phyloP scores from a whole-genome alignment of 2,888 invertebrate genomes.

The Yponomeuta sedellus region DNA sequence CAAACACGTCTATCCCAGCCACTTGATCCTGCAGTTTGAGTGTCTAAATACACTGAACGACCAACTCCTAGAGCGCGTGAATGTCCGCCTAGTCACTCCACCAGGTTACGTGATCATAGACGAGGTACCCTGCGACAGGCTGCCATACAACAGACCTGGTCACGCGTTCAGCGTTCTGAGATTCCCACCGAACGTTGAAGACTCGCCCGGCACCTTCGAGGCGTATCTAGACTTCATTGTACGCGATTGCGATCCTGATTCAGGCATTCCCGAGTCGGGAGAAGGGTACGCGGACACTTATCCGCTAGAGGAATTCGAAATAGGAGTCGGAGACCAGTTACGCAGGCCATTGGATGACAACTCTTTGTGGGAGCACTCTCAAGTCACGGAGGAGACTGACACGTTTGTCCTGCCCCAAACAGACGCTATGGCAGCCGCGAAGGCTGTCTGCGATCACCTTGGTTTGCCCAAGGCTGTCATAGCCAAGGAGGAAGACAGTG shows the following conservation, averaged over 20 bases:
- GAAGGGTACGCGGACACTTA: conserved; percentile 98
- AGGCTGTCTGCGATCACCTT: conserved; percentile 59
- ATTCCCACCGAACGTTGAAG: conserved; percentile 87
- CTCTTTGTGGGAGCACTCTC: no score
- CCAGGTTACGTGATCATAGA: conserved; percentile 86
- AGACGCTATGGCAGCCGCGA: conserved; percentile 53
- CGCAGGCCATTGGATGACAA: conserved; percentile 21
- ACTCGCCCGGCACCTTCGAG: conserved; percentile 87
- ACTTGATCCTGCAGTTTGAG: conserved; percentile 96
- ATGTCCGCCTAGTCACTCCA: conserved; percentile 90
- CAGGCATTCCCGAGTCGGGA: conserved; percentile 95
- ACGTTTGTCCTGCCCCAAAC: conserved; percentile 89
- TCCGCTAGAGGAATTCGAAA: conserved; percentile 88
- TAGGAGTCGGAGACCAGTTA: conserved; percentile 59
- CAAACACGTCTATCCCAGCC: conserved; percentile 92
- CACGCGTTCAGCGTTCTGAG: conserved; percentile 90
- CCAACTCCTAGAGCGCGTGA: conserved; percentile 94
- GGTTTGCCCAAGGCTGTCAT: conserved; percentile 41
- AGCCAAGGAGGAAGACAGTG: conserved; percentile 53
- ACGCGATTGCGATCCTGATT: conserved; percentile 96
- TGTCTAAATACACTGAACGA: conserved; percentile 97
- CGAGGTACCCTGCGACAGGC: conserved; percentile 82
- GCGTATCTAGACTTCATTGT: conserved; percentile 95
- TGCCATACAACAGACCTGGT: conserved; percentile 91
- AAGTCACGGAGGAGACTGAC: conserved; percentile 85